Evolutionary conservation across 2,113 vertebrate species (phyloP).

Genomic region (Capreolus pygargus): DNA sequence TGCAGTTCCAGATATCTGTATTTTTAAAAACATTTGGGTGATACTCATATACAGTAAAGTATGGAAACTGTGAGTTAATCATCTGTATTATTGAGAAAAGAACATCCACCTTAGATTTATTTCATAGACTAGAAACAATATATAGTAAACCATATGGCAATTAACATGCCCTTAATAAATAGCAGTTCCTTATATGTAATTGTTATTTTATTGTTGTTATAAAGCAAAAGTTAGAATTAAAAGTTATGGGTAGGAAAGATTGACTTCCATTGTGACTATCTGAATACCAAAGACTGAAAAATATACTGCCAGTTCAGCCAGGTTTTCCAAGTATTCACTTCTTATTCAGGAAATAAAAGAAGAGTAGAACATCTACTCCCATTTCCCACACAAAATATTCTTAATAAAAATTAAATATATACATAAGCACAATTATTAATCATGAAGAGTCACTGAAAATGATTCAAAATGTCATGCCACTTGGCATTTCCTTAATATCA

Average conservation of each 20-base stretch:
- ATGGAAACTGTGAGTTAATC: not conserved
- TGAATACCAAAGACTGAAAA: not conserved
- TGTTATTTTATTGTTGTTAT: not conserved
- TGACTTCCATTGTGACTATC: not conserved
- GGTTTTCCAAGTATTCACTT: not conserved
- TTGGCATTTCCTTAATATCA: constrained; percentile 39
- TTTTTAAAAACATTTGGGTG: not conserved
- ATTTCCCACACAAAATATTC: not conserved
- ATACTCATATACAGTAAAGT: not conserved
- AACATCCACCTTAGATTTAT: not conserved
- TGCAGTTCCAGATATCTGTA: not conserved
- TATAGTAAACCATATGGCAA: not conserved
- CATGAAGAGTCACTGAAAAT: constrained; percentile 35
- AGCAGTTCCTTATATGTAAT: not conserved
- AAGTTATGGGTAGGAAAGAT: not conserved
- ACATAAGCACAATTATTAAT: constrained; percentile 21
- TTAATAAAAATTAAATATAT: constrained; percentile 42
- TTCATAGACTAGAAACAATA: not conserved
- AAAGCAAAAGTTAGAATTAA: not conserved
- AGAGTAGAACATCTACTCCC: not conserved
- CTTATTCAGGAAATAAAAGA: not conserved
- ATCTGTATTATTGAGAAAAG: not conserved
- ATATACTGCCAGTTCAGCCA: not conserved
- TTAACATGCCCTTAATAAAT: not conserved
- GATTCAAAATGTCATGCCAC: constrained; percentile 16